Evolutionary conservation across 2,797 vertebrate genomes (phyloP), one percentile per base, ranked within the genome.

Genomic region (Melanotaenia maccullochi): DNA sequence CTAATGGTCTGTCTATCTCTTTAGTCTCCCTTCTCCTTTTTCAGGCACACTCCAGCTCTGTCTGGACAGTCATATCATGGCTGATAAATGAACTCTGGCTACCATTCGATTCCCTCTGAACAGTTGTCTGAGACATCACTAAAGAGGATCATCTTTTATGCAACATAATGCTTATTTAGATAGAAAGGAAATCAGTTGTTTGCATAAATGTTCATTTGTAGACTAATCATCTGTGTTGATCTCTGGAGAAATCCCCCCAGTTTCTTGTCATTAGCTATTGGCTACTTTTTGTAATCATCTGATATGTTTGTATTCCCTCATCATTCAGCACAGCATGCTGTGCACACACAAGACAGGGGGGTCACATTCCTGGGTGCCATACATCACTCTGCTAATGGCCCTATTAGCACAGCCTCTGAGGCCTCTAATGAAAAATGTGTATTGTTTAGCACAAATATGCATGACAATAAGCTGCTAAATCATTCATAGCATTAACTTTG

Each of bases 401-500:
- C 90, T 92, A 94, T 95, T 94, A 95, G 89, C 82, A 75, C 83
- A 84, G 85, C 86, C 90, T 85, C 87, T 30, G 58, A 86, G 87
- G 86, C 81, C 77, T 69, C 87, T 88, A 92, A 93, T 94, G 92
- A 94, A 92, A 93, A 94, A 93, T 93, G 90, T 91, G 87, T 89
- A 92, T 94, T 94, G 93, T 94, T 95, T 94, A 91, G 90, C 78
- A 73, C 90, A 92, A 92, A 93, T 92, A 93, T 90, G 93, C 92
- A 91, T 90, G 90, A 91, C 93, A 91, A 94, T 93, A 87, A 93
- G 89, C 90, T 75, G 85, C 82, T 93, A 93, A 94, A 94, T 94
- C 92, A 94, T 93, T 93, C 91, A 86, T 87, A 80, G 82, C 93
- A 94, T 95, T 95, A 94, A 94, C 94, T 94, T 95, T 95, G 93